These are phyloP conservation scores for Ligdia adustata DNA, from an alignment of 2,888 invertebrate genomes.

Conservation along the genomic window DNA sequence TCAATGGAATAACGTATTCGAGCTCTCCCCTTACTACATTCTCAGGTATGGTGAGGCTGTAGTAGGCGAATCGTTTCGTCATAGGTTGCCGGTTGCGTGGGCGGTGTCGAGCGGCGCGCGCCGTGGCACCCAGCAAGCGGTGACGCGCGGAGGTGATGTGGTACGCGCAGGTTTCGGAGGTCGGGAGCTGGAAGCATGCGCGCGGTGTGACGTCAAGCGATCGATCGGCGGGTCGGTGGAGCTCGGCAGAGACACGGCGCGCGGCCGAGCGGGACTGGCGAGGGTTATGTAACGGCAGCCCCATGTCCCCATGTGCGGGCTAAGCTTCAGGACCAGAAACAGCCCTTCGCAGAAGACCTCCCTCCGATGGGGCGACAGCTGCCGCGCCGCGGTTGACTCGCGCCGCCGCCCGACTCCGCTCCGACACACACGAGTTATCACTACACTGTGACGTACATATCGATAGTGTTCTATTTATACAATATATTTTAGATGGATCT, in stretches of 20 bases:
- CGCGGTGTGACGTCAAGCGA: slow-evolving; percentile 73
- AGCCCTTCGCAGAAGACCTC: slow-evolving; percentile 98
- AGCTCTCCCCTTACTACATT: slow-evolving; percentile 8
- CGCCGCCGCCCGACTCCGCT: slow-evolving; percentile 25
- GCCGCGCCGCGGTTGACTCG: slow-evolving; percentile 56
- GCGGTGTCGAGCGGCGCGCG: slow-evolving; percentile 37
- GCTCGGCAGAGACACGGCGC: slow-evolving; percentile 53
- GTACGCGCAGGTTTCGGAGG: slow-evolving; percentile 2
- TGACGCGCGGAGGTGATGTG: too few relatives aligned
- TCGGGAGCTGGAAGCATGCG: slow-evolving; percentile 52
- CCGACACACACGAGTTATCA: slow-evolving; percentile 25
- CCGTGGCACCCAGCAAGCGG: slow-evolving; percentile 6
- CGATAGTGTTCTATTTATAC: slow-evolving; percentile 45
- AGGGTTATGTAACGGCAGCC: slow-evolving; percentile 66
- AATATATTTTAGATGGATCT: slow-evolving; percentile 49
- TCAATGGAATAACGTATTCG: slow-evolving; percentile 58
- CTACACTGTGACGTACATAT: slow-evolving; percentile 33
- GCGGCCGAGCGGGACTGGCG: slow-evolving; percentile 49
- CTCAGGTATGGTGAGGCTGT: slow-evolving; percentile 3
- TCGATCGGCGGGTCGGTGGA: slow-evolving; percentile 60
- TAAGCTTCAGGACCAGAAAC: slow-evolving; percentile 97
- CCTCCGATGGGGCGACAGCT: slow-evolving; percentile 98
- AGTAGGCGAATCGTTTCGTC: background rate
- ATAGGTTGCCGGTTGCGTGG: background rate
- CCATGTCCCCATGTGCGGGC: slow-evolving; percentile 92